Percentiles rank a stretch among this genome's conserved stretches.
Evolutionary conservation across 2,797 vertebrate species (phyloP).

Genomic region (Sebastes vulpes): DNA sequence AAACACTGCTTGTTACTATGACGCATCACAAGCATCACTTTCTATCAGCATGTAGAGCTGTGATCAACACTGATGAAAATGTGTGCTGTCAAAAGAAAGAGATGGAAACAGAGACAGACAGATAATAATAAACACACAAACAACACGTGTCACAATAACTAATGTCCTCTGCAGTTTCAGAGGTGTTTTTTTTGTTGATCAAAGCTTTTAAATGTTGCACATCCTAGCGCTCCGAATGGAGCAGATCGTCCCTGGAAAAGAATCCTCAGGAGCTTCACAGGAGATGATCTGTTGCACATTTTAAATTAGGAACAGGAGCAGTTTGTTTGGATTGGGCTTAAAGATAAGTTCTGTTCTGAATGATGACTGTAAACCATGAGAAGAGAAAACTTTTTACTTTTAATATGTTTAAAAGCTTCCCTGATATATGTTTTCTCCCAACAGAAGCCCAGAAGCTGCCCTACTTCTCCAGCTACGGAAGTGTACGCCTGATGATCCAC

Average conservation of each 20-base stretch:
- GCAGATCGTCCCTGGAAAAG: neutral
- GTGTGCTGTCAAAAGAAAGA: neutral
- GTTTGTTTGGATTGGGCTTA: neutral
- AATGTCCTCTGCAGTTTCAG: neutral
- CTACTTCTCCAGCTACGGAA: slow-evolving; percentile 93
- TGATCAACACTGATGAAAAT: slow-evolving; percentile 13
- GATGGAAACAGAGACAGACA: neutral
- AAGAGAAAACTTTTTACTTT: neutral
- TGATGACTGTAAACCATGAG: too few relatives aligned
- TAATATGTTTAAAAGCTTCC: neutral
- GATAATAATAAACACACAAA: neutral
- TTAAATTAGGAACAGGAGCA: neutral
- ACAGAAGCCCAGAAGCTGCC: slow-evolving; percentile 96
- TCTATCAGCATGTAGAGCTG: neutral
- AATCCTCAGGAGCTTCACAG: neutral
- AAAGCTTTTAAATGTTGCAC: neutral
- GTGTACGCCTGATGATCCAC: slow-evolving; percentile 94
- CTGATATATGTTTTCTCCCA: neutral
- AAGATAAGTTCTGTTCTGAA: neutral
- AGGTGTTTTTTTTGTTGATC: neutral
- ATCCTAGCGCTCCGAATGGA: neutral
- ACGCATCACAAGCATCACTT: slow-evolving; percentile 12
- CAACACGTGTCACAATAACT: neutral
- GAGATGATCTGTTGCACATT: neutral
- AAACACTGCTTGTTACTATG: neutral